These are phyloP conservation scores for Campylomormyrus numenius DNA, from an alignment of 2,113 vertebrate genomes.

Conservation along the genomic window DNA sequence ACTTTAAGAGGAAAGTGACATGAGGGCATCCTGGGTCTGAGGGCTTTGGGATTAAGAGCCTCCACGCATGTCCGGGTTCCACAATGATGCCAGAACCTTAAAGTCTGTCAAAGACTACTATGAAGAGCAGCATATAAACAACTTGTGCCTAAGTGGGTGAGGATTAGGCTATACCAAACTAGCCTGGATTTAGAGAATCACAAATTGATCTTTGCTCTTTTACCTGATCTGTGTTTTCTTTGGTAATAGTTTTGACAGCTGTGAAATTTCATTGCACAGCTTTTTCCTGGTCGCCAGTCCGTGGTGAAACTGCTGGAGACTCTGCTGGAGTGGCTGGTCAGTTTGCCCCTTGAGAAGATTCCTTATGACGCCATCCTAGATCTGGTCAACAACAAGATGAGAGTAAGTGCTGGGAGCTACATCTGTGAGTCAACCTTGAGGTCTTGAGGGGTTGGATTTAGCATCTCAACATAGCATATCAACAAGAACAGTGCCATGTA, in stretches of 20 bases:
- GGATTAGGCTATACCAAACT: neutral
- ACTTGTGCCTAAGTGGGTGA: neutral
- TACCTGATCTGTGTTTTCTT: neutral
- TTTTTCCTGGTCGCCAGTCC: conserved; percentile 69
- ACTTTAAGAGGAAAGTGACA: neutral
- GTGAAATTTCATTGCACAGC: conserved; percentile 4
- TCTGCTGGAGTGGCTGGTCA: conserved; percentile 85
- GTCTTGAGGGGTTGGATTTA: neutral
- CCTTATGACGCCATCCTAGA: conserved; percentile 86
- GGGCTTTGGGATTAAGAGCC: conserved; percentile 6
- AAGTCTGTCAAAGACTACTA: conserved; percentile 18
- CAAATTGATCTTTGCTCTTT: neutral
- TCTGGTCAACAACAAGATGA: conserved; percentile 94
- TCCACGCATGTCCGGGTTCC: conserved; percentile 5
- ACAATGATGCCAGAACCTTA: conserved; percentile 8
- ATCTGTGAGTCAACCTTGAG: neutral
- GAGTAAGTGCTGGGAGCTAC: conserved; percentile 56
- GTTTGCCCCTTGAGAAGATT: conserved; percentile 80
- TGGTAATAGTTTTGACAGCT: neutral
- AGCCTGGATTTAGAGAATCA: neutral
- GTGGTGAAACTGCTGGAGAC: conserved; percentile 85
- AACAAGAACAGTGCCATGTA: neutral
- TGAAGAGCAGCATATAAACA: neutral
- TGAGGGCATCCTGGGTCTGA: conserved; percentile 3
- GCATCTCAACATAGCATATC: neutral